These are phyloP conservation scores for Beris chalybata DNA, from an alignment of 2,888 invertebrate species.

Conservation along the genomic window DNA sequence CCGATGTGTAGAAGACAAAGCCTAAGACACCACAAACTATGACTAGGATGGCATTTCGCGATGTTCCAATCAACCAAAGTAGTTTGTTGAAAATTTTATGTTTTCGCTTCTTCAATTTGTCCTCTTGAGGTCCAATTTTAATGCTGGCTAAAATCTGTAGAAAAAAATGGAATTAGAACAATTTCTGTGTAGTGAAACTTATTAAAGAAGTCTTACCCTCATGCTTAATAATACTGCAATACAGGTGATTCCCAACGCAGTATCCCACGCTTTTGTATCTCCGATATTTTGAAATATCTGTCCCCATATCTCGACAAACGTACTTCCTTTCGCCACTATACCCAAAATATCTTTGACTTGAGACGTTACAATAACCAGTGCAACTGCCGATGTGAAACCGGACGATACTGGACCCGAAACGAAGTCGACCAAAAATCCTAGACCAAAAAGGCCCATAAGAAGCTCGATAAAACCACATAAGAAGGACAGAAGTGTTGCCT, in stretches of 20 bases:
- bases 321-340: constrained; percentile 71
- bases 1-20: constrained; percentile 61
- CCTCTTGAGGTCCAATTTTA: constrained; percentile 63
- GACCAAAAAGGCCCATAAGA: constrained; percentile 78
- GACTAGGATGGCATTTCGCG: constrained; percentile 84
- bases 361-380: constrained; percentile 83
- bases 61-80: constrained; percentile 76
- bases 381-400: constrained; percentile 90
- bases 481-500: constrained; percentile 74
- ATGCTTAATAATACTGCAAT: constrained; percentile 75
- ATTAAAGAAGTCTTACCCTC: constrained; percentile 54
- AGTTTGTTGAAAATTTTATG: constrained; percentile 66
- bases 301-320: constrained; percentile 77
- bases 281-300: constrained; percentile 70
- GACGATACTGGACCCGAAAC: constrained; percentile 88
- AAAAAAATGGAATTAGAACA: not conserved
- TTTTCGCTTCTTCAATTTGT: constrained; percentile 59
- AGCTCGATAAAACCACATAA: constrained; percentile 74
- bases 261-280: constrained; percentile 70
- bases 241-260: constrained; percentile 73
- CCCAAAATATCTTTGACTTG: constrained; percentile 84
- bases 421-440: constrained; percentile 86
- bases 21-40: constrained; percentile 72
- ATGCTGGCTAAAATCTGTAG: constrained; percentile 67
- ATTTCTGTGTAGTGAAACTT: not conserved